phyloP scores from a whole-genome alignment of 35 echinoderm and acorn worm genomes.

The Chiridota heheva region DNA sequence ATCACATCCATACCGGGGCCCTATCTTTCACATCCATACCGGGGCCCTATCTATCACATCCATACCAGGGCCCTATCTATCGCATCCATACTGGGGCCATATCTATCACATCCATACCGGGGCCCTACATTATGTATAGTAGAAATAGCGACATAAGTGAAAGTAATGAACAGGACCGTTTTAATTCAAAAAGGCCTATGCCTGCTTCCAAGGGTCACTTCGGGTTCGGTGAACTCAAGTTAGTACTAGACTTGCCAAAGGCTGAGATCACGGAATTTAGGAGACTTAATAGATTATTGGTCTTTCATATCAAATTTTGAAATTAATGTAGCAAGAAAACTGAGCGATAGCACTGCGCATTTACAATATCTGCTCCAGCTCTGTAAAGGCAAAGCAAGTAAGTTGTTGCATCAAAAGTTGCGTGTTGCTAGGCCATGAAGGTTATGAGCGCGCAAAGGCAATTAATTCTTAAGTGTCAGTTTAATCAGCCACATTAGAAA shows the following conservation, averaged over 20 bases:
- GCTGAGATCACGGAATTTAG: constrained; percentile 30
- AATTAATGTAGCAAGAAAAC: constrained; percentile 28
- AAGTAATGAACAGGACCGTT: too few relatives aligned
- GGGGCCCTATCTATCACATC: too few relatives aligned
- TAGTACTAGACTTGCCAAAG: constrained; percentile 33
- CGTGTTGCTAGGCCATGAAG: constrained; percentile 3
- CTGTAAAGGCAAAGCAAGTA: constrained; percentile 23
- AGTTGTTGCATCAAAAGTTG: constrained; percentile 25
- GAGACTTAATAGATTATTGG: constrained; percentile 45
- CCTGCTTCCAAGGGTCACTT: neutral
- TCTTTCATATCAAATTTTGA: constrained; percentile 41
- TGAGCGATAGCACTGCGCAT: neutral
- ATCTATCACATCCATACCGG: too few relatives aligned
- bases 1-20: too few relatives aligned
- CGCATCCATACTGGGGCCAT: too few relatives aligned
- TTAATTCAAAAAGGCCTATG: too few relatives aligned
- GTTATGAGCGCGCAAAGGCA: constrained; percentile 17
- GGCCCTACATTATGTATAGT: too few relatives aligned
- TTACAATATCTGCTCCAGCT: constrained; percentile 21
- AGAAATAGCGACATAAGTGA: too few relatives aligned
- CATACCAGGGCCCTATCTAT: too few relatives aligned
- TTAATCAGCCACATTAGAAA: constrained; percentile 3
- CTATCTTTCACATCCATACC: too few relatives aligned
- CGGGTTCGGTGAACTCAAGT: neutral
- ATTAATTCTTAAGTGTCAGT: constrained; percentile 12